These are phyloP conservation scores for Enteromius afrohamiltoni DNA, from an alignment of 2,797 vertebrate species.

Conservation along the genomic window DNA sequence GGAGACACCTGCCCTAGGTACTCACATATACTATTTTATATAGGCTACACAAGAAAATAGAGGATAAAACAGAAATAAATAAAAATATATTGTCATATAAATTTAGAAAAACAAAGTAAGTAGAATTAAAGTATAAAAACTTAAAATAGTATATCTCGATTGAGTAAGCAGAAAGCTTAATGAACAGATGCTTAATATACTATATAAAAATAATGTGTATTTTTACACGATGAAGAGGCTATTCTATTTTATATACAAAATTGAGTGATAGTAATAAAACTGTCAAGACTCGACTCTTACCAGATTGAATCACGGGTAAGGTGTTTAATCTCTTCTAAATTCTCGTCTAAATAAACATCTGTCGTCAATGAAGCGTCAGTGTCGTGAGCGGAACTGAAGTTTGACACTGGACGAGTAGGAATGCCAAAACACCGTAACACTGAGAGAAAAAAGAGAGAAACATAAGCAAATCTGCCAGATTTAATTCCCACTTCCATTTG, in stretches of 20 bases:
- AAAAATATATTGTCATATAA: too few relatives aligned
- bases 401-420: conserved; percentile 86
- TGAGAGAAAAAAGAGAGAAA: neutral
- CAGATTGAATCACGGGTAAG: conserved; percentile 90
- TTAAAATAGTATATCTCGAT: neutral
- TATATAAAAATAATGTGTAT: neutral
- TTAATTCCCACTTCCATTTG: neutral
- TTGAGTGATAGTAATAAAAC: neutral
- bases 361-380: conserved; percentile 75
- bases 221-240: too few relatives aligned
- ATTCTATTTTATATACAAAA: too few relatives aligned
- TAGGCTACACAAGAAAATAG: too few relatives aligned
- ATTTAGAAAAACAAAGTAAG: too few relatives aligned
- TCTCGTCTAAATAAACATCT: conserved; percentile 85
- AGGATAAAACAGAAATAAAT: too few relatives aligned
- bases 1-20: too few relatives aligned
- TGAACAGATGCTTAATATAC: neutral
- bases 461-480: neutral
- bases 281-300: conserved; percentile 69
- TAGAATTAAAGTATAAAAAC: neutral
- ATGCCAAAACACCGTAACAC: conserved; percentile 83
- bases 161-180: neutral
- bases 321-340: conserved; percentile 81
- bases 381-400: conserved; percentile 94
- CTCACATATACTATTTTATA: too few relatives aligned